Percentiles rank a stretch among this genome's conserved stretches.
Conservation (phyloP, 2,113 vertebrate genomes). For the Pteronura brasiliensis region DNA sequence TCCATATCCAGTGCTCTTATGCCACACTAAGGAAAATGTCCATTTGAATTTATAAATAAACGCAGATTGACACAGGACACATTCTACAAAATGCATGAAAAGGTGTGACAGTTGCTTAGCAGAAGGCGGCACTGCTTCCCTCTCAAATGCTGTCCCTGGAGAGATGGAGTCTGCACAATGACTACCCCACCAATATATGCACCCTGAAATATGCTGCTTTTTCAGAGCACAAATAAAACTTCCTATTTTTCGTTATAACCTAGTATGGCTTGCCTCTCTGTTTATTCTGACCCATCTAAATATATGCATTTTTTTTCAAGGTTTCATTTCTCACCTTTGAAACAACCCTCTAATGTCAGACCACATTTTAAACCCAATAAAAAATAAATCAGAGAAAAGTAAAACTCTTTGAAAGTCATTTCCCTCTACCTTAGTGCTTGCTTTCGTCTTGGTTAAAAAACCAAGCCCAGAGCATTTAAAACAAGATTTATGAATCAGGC, state of each 20-base stretch:
- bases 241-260: not conserved
- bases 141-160: not conserved
- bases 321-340: slow-evolving; percentile 52
- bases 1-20: not conserved
- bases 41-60: not conserved
- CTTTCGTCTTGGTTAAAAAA: slow-evolving; percentile 54
- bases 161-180: not conserved
- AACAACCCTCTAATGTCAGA: slow-evolving; percentile 47
- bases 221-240: not conserved
- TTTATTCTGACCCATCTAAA: not conserved
- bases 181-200: not conserved
- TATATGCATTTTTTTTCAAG: not conserved
- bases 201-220: not conserved
- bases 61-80: not conserved
- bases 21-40: not conserved
- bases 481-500: slow-evolving; percentile 68
- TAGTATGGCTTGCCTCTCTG: not conserved
- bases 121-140: not conserved
- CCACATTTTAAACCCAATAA: slow-evolving; percentile 55
- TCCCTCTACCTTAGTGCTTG: slow-evolving; percentile 47
- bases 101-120: not conserved
- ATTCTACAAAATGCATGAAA: not conserved
- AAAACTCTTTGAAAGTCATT: slow-evolving; percentile 61
- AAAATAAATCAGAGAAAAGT: slow-evolving; percentile 54
- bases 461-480: slow-evolving; percentile 45